A percentile compares a stretch with the other conserved stretches of the same genome.
phyloP scores from a whole-genome alignment of 2,888 invertebrate genomes.

The Heliconius hortense region DNA sequence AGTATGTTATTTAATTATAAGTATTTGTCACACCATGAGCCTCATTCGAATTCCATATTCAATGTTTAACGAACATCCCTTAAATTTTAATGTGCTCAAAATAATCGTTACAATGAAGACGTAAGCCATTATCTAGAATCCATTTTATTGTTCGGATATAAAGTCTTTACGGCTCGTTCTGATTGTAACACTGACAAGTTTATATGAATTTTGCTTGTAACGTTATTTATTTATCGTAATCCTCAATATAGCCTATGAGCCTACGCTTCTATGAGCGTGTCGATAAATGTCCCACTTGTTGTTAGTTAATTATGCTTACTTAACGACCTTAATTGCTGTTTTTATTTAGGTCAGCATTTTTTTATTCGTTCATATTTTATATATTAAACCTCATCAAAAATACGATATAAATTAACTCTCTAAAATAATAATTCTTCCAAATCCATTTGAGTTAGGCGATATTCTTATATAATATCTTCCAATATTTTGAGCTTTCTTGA shows the following conservation, averaged over 20 bases:
- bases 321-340: background rate
- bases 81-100: constrained; percentile 72
- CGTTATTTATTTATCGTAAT: constrained; percentile 40
- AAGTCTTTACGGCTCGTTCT: constrained; percentile 70
- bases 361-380: background rate
- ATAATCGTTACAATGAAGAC: constrained; percentile 68
- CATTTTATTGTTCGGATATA: constrained; percentile 77
- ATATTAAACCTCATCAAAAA: background rate
- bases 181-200: constrained; percentile 63
- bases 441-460: background rate
- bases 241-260: background rate
- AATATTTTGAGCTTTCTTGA: background rate
- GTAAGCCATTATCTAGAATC: constrained; percentile 69
- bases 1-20: background rate
- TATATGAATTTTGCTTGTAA: constrained; percentile 58
- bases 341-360: background rate
- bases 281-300: background rate
- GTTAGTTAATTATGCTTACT: background rate
- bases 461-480: background rate
- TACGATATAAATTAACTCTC: background rate
- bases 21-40: background rate
- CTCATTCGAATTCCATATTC: constrained; percentile 51
- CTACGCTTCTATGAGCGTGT: background rate
- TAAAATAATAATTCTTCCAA: background rate
- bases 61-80: constrained; percentile 64